phyloP scores from a whole-genome alignment of 2,797 vertebrate species.

The Orestias chungarensis region DNA sequence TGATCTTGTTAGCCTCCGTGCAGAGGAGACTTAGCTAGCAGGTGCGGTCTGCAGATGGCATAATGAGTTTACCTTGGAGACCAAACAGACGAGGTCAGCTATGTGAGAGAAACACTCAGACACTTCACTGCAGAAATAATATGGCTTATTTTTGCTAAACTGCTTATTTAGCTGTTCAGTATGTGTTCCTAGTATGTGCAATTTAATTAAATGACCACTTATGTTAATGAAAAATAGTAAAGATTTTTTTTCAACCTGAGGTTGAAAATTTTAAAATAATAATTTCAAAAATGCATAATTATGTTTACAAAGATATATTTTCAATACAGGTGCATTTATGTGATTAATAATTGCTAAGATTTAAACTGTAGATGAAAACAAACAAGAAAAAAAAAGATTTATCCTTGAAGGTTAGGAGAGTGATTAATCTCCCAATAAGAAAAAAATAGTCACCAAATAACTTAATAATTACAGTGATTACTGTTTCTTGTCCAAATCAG shows the following conservation, averaged over 20 bases:
- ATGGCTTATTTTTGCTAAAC: not conserved
- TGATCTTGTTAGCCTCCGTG: conserved; percentile 33
- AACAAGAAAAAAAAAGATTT: not conserved
- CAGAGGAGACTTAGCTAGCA: conserved; percentile 20
- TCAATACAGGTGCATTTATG: too few species aligned
- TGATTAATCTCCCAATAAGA: not conserved
- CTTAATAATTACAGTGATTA: not conserved
- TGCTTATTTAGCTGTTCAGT: not conserved
- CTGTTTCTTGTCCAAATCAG: not conserved
- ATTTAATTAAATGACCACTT: too few species aligned
- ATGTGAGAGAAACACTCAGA: conserved; percentile 41
- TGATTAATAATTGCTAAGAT: not conserved
- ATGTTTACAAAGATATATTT: too few species aligned
- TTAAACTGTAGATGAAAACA: not conserved
- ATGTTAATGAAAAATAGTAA: not conserved
- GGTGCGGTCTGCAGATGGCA: conserved; percentile 36
- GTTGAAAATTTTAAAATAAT: too few species aligned
- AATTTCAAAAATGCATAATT: too few species aligned
- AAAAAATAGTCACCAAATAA: conserved; percentile 7
- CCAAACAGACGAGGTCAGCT: conserved; percentile 58
- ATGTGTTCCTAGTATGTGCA: too few species aligned
- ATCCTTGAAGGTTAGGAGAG: conserved; percentile 4
- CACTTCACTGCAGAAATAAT: conserved; percentile 15
- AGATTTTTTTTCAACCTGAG: not conserved
- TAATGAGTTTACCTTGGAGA: conserved; percentile 66